Evolutionary conservation across 2,888 invertebrate species (phyloP).

Genomic region (Galerucella pusilla): DNA sequence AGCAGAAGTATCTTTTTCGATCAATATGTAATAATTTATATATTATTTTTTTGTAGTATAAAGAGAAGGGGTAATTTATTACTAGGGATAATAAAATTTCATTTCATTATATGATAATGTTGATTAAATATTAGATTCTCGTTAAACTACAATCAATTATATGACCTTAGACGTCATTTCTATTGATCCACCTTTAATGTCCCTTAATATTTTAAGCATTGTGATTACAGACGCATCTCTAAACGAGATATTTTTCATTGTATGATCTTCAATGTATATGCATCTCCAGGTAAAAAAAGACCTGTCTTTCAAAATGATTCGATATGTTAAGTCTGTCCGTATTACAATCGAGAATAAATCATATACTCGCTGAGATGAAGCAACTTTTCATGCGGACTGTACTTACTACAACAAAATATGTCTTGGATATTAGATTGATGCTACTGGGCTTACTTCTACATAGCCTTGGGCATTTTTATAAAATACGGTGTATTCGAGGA

Average conservation of each 20-base stretch:
- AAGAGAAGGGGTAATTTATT: background rate
- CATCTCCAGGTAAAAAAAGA: conserved; percentile 47
- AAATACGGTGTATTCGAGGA: conserved; percentile 18
- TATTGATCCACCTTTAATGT: conserved; percentile 27
- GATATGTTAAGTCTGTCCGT: conserved; percentile 42
- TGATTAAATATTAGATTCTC: conserved; percentile 15
- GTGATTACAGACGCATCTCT: conserved; percentile 36
- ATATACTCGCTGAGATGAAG: conserved; percentile 52
- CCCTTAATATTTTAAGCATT: conserved; percentile 31
- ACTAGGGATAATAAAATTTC: background rate
- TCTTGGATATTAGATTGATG: conserved; percentile 60
- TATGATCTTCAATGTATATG: conserved; percentile 42
- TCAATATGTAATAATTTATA: background rate
- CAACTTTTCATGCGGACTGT: conserved; percentile 56
- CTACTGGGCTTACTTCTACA: conserved; percentile 57
- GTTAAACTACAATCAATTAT: conserved; percentile 17
- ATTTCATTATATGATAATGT: conserved; percentile 6
- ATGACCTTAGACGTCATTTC: conserved; percentile 21
- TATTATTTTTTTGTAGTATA: background rate
- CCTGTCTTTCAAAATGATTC: conserved; percentile 48
- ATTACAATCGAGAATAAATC: conserved; percentile 56
- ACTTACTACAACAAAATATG: conserved; percentile 59
- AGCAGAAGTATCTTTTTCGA: too few relatives aligned
- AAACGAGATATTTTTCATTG: conserved; percentile 39
- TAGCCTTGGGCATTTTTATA: conserved; percentile 44